Conservation (phyloP, 2,888 invertebrate genomes). For the Limnephilus lunatus region DNA sequence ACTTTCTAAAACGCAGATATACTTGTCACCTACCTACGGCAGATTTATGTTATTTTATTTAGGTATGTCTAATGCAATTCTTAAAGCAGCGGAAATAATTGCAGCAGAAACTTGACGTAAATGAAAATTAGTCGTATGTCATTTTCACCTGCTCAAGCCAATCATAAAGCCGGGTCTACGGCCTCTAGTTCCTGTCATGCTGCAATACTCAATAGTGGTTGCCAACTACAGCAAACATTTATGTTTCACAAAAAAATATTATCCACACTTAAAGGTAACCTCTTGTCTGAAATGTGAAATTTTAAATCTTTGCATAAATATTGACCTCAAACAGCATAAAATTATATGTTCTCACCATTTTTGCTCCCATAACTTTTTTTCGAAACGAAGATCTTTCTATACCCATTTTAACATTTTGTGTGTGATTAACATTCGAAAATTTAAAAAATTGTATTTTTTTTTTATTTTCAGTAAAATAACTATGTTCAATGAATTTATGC, state of each 20-base stretch:
- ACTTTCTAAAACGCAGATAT: neutral
- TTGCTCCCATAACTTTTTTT: neutral
- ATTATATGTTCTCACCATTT: too few relatives aligned
- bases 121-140: slow-evolving; percentile 60
- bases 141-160: slow-evolving; percentile 61
- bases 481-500: too few relatives aligned
- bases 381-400: neutral
- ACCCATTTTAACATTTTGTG: too few relatives aligned
- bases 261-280: too few relatives aligned
- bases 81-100: neutral
- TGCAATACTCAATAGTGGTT: neutral
- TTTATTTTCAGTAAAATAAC: too few relatives aligned
- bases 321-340: too few relatives aligned
- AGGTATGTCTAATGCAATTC: neutral
- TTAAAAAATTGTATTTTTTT: too few relatives aligned
- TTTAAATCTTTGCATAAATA: too few relatives aligned
- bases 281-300: too few relatives aligned
- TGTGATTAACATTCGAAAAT: too few relatives aligned
- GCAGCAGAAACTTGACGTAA: slow-evolving; percentile 29
- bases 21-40: neutral
- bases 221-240: neutral
- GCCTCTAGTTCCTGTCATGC: slow-evolving; percentile 45
- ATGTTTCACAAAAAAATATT: neutral
- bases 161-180: slow-evolving; percentile 55
- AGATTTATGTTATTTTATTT: neutral